Conservation (phyloP, 30 jellyfish, hydroid and myxozoan species). For the Mastigias papua region DNA sequence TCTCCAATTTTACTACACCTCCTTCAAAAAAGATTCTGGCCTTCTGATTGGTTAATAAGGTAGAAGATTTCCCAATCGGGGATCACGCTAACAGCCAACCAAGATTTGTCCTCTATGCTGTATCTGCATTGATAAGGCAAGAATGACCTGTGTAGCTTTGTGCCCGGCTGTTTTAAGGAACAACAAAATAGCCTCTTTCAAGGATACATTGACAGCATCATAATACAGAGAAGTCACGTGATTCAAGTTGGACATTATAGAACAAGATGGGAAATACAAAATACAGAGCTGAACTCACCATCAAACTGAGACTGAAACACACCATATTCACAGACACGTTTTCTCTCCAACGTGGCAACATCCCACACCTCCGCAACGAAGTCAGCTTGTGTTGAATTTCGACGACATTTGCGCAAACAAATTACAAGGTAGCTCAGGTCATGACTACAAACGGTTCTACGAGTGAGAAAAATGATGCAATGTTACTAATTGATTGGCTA, state of each 20-base stretch:
- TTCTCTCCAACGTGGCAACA: neutral
- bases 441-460: slow-evolving; percentile 16
- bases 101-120: too few species aligned
- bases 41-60: too few species aligned
- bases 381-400: neutral
- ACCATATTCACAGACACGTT: slow-evolving; percentile 5
- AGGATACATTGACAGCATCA: too few species aligned
- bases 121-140: too few species aligned
- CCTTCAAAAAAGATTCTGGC: too few species aligned
- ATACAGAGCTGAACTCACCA: slow-evolving; percentile 33
- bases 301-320: slow-evolving; percentile 18
- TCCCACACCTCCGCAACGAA: slow-evolving; percentile 45
- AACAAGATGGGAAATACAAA: neutral
- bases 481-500: too few species aligned
- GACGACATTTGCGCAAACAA: slow-evolving; percentile 1
- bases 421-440: neutral
- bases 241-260: neutral
- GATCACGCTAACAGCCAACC: too few species aligned
- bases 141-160: too few species aligned
- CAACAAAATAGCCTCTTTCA: too few species aligned
- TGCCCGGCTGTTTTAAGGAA: too few species aligned
- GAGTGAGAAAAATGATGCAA: neutral
- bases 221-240: neutral
- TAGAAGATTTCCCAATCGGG: too few species aligned
- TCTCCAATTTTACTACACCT: too few species aligned